Base-by-base conservation (phyloP, 2,797 vertebrate species). In the Poliocrania exsul region DNA sequence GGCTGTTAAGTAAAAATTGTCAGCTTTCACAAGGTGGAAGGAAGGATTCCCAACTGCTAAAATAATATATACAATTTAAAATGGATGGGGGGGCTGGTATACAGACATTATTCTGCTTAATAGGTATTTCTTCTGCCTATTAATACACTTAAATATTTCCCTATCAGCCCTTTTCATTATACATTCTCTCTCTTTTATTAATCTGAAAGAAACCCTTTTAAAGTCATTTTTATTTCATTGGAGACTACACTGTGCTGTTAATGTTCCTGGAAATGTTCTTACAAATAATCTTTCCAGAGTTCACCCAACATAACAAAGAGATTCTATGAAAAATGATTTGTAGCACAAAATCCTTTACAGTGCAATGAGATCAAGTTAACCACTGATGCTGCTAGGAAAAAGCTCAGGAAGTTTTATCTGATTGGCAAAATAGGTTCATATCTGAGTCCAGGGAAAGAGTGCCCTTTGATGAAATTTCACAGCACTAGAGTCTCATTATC, bases 381-480 rank as follows among this genome's bases (percentile, higher is more conserved):
- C 92, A 93, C 81, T 84, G 90, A 88, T 82, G 95, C 89, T 92
- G 93, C 90, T 87, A 96, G 96, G 87, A 95, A 94, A 96, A 96
- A 93, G n/a, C 74, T 88, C 46, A 72, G 71, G 72, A 97, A 96
- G 86, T 96, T 97, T 96, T 97, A 97, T 97, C 95, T 97, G 95
- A 97, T 97, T 97, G 96, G 93, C 93, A 97, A 97, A 97, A 96
- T 90, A 96, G 84, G 93, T 92, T 97, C 87, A 92, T 96, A 96
- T 80, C 94, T 79, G 87, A 97, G 95, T 86, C 95, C 93, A 91
- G 90, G 85, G 96, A 95, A 80, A 96, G 81, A 97, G 79, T 92
- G 94, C 46, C 83, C 88, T 95, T 95, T 97, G 96, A 97, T 97
- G 97, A 96, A 97, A 97, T 98, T 97, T 97, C 91, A 93, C 79